phyloP scores from a whole-genome alignment of 2,888 invertebrate genomes.

The Ectemnius lituratus region DNA sequence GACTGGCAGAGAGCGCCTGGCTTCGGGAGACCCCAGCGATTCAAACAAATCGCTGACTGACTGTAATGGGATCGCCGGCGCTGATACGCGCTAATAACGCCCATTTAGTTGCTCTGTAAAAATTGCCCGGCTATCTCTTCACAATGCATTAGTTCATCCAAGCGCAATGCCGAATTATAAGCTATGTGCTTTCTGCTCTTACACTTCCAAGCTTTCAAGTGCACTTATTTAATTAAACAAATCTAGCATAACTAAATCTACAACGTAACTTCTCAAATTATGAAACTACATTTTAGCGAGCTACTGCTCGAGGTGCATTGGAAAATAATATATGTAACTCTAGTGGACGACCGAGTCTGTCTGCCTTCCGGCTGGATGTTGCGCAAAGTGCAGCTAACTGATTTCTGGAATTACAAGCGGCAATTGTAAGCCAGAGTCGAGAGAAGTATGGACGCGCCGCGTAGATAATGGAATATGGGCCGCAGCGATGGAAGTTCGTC shows the following conservation, averaged over 20 bases:
- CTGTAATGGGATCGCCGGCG: constrained; percentile 41
- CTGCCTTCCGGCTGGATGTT: constrained; percentile 6
- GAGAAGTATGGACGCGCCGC: constrained; percentile 15
- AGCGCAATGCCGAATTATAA: no score
- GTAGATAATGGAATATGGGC: constrained; percentile 49
- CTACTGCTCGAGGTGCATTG: background rate
- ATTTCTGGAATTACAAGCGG: constrained; percentile 24
- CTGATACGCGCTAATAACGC: constrained; percentile 7
- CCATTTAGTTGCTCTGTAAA: background rate
- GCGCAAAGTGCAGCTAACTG: constrained; percentile 3
- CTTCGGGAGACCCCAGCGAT: constrained; percentile 17
- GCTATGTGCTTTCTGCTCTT: no score
- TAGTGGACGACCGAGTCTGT: background rate
- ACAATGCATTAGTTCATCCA: no score
- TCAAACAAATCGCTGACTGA: constrained; percentile 46
- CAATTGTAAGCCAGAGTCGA: constrained; percentile 9
- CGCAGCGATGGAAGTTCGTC: constrained; percentile 47
- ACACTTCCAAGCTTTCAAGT: no score
- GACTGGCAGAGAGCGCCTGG: constrained; percentile 29
- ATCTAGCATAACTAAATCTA: no score
- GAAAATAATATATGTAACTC: background rate
- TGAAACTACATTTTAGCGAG: no score
- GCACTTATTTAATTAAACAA: no score
- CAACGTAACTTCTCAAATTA: no score
- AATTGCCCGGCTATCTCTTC: no score